Evolutionary conservation across 1,140 invertebrate species (phyloP), one percentile per base, ranked within the genome.

Genomic region (Aplysia californica): DNA sequence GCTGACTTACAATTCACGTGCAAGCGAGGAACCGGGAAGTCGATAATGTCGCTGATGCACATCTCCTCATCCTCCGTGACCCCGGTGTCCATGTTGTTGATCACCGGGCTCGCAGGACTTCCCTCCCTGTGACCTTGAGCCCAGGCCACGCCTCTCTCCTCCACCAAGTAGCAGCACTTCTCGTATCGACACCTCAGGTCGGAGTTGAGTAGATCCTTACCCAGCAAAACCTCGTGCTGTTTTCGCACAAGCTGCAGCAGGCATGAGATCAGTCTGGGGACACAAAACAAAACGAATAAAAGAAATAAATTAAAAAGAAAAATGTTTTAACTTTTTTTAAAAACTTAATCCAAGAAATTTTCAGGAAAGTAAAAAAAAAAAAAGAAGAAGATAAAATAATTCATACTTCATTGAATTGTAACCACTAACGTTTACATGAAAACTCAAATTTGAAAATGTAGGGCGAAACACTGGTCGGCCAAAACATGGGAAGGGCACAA

Each of bases 91-190:
- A 20, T 44, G 58, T 35, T 35, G 35, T 6, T n/a, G 38, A 29
- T 58, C 38, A 2, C 35, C 15, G 23, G 39, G 55, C 38, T 41
- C 39, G 55, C 33, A 41, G 5, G n/a, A n/a, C n/a, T n/a, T n/a
- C n/a, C n/a, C n/a, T n/a, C n/a, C n/a, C n/a, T n/a, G 36, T 31
- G 29, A 35, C 71, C 21, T 26, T 81, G 81, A 31, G 73, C 82
- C 83, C 84, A 87, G 1, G 75, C 65, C n/a, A 87, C 79, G 33
- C 85, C 85, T 35, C 79, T 56, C 36, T 81, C 82, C 15, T 79
- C 83, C 41, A 82, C 76, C 59, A 80, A 39, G 29, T 76, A 65
- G 41, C 78, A 74, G n/a, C 85, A 75, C 4, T 55, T 56, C n/a
- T 79, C 67, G 75, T 81, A 85, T 15, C 79, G 78, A 0, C 69